Evolutionary conservation across 1,140 invertebrate genomes (phyloP), one percentile per base, ranked within the genome.

Genomic region (Probaryconus sp.): DNA sequence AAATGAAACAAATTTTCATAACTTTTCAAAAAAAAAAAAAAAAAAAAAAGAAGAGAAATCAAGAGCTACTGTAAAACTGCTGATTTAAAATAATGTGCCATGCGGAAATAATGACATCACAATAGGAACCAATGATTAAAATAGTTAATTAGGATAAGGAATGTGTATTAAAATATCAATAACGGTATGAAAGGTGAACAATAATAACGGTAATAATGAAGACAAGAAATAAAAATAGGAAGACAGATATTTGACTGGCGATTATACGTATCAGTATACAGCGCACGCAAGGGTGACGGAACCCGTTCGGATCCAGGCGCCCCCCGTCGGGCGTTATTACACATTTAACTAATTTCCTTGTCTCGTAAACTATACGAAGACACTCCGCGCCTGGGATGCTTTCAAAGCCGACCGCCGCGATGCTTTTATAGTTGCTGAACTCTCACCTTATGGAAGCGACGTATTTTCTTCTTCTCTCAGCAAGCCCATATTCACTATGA

Each of bases 321-420:
- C 76, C 68, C 77, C 77, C 76, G 74, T 75, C 21, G 78, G 61
- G 79, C 71, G 75, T 81, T 85, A 85, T 82, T 85, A 84, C 77
- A 77, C 78, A 84, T 84, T 85, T 81, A 84, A 82, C 81, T 82
- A 84, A 84, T 85, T 84, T 82, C 79, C 79, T 77, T 84, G 82
- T 81, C 83, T 85, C 82, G 76, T 82, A 85, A 85, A 83, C 61
- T 78, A 77, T 51, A 45, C 50, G 74, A 81, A 78, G 75, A 80
- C 72, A 73, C 47, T 76, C 51, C 42, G 63, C 16, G 55, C 20
- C 55, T 53, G 21, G 42, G 17, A 18, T 30, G 40, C 43, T 61
- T 55, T 60, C 53, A 67, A 76, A 78, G 64, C 53, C 20, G 24
- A 63, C 55, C 51, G 50, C 63, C 63, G 30, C 67, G 26, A 45